A percentile compares a stretch with the other conserved stretches of the same genome.
Evolutionary conservation across 2,888 invertebrate species (phyloP).

Genomic region (Cephus pygmeus): DNA sequence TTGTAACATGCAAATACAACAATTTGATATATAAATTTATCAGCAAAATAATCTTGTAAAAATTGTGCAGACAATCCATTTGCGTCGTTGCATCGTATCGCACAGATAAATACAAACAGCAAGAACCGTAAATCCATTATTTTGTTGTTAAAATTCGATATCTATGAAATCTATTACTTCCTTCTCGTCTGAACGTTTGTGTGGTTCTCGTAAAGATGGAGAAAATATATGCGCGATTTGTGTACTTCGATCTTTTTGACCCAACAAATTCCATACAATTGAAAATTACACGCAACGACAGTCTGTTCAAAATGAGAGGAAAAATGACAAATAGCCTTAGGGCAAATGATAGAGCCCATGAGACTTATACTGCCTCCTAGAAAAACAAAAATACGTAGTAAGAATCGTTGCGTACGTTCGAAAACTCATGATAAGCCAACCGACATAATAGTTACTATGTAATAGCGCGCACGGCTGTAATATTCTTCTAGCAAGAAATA

Average conservation of each 20-base stretch:
- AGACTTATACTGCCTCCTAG: background rate
- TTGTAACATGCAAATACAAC: constrained; percentile 30
- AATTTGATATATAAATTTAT: constrained; percentile 17
- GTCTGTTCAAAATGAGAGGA: background rate
- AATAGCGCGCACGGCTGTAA: background rate
- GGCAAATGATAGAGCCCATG: background rate
- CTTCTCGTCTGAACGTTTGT: background rate
- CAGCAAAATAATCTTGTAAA: constrained; percentile 21
- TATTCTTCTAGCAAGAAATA: background rate
- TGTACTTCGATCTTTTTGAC: background rate
- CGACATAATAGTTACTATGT: background rate
- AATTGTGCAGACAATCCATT: constrained; percentile 11
- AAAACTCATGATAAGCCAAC: background rate
- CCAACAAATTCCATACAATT: background rate
- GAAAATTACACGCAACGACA: background rate
- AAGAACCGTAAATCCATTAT: background rate
- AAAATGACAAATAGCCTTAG: background rate
- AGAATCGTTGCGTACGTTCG: background rate
- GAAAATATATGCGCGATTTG: background rate
- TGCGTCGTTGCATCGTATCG: background rate
- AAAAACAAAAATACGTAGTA: background rate
- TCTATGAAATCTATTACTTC: background rate
- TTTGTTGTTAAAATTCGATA: background rate
- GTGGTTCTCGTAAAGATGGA: background rate
- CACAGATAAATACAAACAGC: background rate